Base-by-base conservation (phyloP, 1,140 invertebrate species). In the Brachionus rubens region DNA sequence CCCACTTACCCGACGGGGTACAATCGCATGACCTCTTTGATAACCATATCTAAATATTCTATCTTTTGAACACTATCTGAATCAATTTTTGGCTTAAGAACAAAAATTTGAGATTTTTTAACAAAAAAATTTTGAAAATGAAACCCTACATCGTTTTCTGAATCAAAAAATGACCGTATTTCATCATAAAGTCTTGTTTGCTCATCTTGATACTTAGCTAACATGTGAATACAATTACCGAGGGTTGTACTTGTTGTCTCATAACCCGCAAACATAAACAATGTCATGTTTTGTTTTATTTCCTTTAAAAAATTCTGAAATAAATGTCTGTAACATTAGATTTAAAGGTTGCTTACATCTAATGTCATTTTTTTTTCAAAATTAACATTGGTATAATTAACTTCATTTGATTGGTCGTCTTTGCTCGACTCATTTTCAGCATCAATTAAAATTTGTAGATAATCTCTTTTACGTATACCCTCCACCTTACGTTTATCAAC, bases 211-310 rank as follows among this genome's bases (percentile, higher is more conserved):
- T 87, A 82, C 9, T 78, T 80, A 7, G 86, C 82, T 76, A 88
- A 80, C 75, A 85, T 80, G 77, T 86, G 85, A 62, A 83, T 80
- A 7, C 83, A 80, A 78, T 83, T 87, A 4, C 82, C 80, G 3
- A 88, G 67, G 0, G 83, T 80, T 5, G 82, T 86, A 47, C 86
- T 83, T 0, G 85, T 87, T 1, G 87, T 88, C 76, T 84, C 83
- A 62, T 82, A 84, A 0, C 83, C 83, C 41, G 82, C 82, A 76
- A 84, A 70, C 12, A 83, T 77, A 56, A 84, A 83, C n/a, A 84
- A 62, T 6, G 81, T 67, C 5, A 80, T 78, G 36, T 82, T 80
- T 14, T 79, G 77, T 19, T 80, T 79, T 1, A 83, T 78, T 76
- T 83, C 83, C 81, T 83, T 28, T 2, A 30, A 12, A 28, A 54